Evolutionary conservation across 2,888 invertebrate species (phyloP), one percentile per base, ranked within the genome.

Genomic region (Camponotus fellah): DNA sequence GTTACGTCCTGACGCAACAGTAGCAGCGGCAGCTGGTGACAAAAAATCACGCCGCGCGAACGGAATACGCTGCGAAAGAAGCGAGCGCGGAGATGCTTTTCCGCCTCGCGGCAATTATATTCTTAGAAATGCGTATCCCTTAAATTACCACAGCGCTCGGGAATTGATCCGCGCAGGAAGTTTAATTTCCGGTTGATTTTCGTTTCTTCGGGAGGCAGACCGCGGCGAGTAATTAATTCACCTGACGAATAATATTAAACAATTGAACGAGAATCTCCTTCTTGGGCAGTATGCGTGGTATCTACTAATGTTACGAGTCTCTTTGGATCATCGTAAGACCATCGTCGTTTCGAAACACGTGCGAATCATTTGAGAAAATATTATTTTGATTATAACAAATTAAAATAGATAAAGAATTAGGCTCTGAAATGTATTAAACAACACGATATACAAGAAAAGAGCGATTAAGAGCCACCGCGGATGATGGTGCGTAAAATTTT

Each of bases 21-120:
- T 53, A 53, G 53, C n/a, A 53, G 53, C n/a, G 53, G 53, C 53
- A 79, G 72, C 46, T 32, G 79, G 46, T 46, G 79, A 79, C 72
- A 72, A 79, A 79, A 79, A 79, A 79, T 77, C 68, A 79, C 79
- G 58, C 43, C 77, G 77, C 69, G 26, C n/a, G 77, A 53, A n/a
- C 69, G 17, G n/a, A n/a, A 53, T 53, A 53, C 14, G 32, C 56
- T 56, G 56, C 53, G 56, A 53, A 40, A 56, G 53, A 69, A 69
- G 53, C 53, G 56, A 53, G 58, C 71, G 43, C 71, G 56, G 43
- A 26, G 26, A 56, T 68, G 69, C 71, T 69, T 69, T 77, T 68
- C 65, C 75, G 68, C 43, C 21, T 43, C 21, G 62, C 14, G 53
- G 53, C 53, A 53, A 79, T 79, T 79, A 79, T 79, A 79, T 21